phyloP scores from a whole-genome alignment of 2,797 vertebrate genomes.

The Danio choprae region DNA sequence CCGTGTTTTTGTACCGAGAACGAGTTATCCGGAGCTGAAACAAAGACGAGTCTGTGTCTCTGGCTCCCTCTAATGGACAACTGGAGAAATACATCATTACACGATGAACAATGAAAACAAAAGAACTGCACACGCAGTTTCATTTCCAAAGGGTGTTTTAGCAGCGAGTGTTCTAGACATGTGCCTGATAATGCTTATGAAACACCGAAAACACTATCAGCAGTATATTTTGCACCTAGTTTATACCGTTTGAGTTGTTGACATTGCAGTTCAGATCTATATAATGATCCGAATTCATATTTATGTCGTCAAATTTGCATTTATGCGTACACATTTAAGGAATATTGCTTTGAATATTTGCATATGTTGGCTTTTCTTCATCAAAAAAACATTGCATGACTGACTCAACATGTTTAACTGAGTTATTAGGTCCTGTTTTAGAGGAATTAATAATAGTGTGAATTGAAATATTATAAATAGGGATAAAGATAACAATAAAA shows the following conservation, averaged over 20 bases:
- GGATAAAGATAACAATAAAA: too few relatives aligned
- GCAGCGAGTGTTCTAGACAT: neutral
- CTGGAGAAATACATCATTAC: neutral
- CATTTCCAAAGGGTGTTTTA: slow-evolving; percentile 1
- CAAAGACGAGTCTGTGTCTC: slow-evolving; percentile 55
- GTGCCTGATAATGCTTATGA: slow-evolving; percentile 1
- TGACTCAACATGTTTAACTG: neutral
- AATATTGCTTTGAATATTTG: neutral
- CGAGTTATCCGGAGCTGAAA: neutral
- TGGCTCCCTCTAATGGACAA: slow-evolving; percentile 68
- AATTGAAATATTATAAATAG: too few relatives aligned
- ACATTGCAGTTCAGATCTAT: neutral
- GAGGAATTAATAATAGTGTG: neutral
- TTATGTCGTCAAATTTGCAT: too few relatives aligned
- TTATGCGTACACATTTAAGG: neutral
- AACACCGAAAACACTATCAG: neutral
- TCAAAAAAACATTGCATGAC: neutral
- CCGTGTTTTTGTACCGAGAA: neutral
- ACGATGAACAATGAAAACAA: slow-evolving; percentile 10
- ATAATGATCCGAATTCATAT: too few relatives aligned
- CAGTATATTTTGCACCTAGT: neutral
- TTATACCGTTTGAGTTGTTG: neutral
- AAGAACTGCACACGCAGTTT: slow-evolving; percentile 4
- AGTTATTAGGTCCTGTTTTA: neutral
- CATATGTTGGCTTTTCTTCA: neutral